A percentile compares a stretch with the other conserved stretches of the same genome.
phyloP scores from a whole-genome alignment of 2,797 vertebrate genomes.

The Peromyscus aztecus region DNA sequence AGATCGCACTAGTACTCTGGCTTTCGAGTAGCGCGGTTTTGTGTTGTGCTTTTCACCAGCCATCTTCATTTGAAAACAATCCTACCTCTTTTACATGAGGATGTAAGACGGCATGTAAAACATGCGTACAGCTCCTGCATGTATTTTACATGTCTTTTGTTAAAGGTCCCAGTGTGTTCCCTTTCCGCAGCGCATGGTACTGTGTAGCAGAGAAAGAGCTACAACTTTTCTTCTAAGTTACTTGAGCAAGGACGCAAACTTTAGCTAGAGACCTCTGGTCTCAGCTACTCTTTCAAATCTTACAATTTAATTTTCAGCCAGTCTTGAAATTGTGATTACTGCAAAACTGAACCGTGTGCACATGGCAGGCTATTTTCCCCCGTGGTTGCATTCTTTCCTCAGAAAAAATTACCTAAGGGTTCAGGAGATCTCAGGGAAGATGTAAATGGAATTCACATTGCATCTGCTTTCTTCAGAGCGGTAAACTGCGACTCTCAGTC shows the following conservation, averaged over 20 bases:
- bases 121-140: background rate
- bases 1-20: slow-evolving; percentile 71
- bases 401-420: slow-evolving; percentile 21
- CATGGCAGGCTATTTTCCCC: background rate
- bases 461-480: slow-evolving; percentile 15
- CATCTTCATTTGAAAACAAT: slow-evolving; percentile 61
- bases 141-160: background rate
- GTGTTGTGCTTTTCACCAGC: slow-evolving; percentile 55
- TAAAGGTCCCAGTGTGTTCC: background rate
- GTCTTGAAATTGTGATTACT: background rate
- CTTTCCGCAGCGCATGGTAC: background rate
- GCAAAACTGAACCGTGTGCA: background rate
- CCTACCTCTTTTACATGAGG: slow-evolving; percentile 21
- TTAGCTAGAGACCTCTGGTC: background rate
- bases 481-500: background rate
- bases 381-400: slow-evolving; percentile 9
- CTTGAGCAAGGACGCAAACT: slow-evolving; percentile 43
- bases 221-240: background rate
- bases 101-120: slow-evolving; percentile 26
- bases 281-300: background rate
- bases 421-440: background rate
- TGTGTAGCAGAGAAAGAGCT: background rate
- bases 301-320: background rate
- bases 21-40: slow-evolving; percentile 25
- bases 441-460: background rate